Base-by-base conservation (phyloP, 2,797 vertebrate species). In the Acrossocheilus fasciatus region DNA sequence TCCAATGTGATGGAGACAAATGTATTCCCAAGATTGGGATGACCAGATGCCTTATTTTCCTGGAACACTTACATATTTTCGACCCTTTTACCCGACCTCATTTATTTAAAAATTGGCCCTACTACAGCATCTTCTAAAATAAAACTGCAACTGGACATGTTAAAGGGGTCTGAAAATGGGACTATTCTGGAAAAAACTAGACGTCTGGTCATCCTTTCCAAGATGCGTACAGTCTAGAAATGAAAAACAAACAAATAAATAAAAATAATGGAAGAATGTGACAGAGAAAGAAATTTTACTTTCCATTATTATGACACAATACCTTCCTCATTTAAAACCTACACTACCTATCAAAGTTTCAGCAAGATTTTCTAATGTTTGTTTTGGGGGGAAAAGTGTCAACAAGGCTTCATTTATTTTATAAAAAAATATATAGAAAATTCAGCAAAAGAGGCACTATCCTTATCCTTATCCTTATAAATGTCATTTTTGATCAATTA, bases 1-100 rank as follows among this genome's bases (percentile, higher is more conserved):
- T 77, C 50, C 64, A 85, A 52, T 80, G 41, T 80, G 68, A 86
- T 36, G n/a, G 41, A 86, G 76, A 73, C 39, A 64, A 80, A 86
- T 72, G n/a, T 14, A 18, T 72, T 81, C 39, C 66, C 50, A 45
- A 85, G 66, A 85, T 57, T 72, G 26, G 66, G 20, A 72, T 59
- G 84, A 79, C 76, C 84, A 70, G 64, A 72, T 79, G 75, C 39
- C n/a, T 11, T 36, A 41, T 59, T 84, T 81, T 85, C 43, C 36
- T 54, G n/a, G 14, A 78, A 69, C 73, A 68, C 62, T 36, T 76
- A 10, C 10, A 3, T 30, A 57, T 54, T 84, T 68, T 77, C 43
- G 45, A 41, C 62, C 83, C n/a, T 62, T 64, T 52, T 77, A 77
- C 45, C 62, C n/a, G 12, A 20, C 45, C 62, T 57, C 14, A 26